These are phyloP conservation scores for Rhopalosiphum padi DNA, from an alignment of 1,140 invertebrate species.

Conservation along the genomic window DNA sequence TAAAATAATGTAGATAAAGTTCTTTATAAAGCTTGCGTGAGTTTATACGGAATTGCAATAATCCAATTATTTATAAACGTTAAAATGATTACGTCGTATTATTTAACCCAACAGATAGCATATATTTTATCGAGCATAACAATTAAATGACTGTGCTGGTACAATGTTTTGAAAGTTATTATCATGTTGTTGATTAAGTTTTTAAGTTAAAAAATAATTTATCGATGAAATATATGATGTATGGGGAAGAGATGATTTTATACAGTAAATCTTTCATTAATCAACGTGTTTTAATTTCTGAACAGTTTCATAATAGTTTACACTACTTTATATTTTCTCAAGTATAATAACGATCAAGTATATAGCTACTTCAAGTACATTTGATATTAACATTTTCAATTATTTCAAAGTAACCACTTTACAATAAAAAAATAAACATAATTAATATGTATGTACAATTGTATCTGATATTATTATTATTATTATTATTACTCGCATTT, in stretches of 20 bases:
- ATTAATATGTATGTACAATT: neutral
- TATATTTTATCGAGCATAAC: neutral
- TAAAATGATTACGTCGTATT: slow-evolving; percentile 8
- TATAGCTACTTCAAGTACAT: neutral
- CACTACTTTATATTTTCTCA: neutral
- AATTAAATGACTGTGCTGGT: neutral
- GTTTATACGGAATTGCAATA: neutral
- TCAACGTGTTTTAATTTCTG: neutral
- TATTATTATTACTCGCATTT: neutral
- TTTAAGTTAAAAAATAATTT: neutral
- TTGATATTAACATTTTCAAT: neutral
- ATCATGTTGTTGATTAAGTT: neutral
- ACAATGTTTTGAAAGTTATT: slow-evolving; percentile 6
- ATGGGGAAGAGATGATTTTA: neutral
- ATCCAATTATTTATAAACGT: slow-evolving; percentile 37
- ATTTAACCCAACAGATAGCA: neutral
- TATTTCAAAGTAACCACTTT: neutral
- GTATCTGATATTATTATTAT: neutral
- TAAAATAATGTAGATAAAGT: neutral
- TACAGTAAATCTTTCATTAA: neutral
- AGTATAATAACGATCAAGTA: neutral
- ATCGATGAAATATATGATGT: neutral
- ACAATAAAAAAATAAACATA: neutral
- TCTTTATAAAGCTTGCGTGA: neutral
- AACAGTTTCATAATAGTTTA: neutral